These are phyloP conservation scores for Thecophora atra DNA, from an alignment of 2,888 invertebrate species.

Conservation along the genomic window DNA sequence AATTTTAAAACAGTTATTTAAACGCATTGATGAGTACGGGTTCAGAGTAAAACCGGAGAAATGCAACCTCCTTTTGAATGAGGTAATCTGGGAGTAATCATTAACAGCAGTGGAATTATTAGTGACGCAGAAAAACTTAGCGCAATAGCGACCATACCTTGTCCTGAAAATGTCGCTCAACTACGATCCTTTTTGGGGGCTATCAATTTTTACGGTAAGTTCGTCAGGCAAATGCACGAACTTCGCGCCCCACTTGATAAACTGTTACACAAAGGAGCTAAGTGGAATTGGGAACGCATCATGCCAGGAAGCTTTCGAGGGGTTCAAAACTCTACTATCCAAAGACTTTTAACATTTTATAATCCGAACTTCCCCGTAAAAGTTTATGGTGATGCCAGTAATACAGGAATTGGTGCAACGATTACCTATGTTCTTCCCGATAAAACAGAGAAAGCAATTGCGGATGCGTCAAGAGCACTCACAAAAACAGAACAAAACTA, in stretches of 20 bases:
- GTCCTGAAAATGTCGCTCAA: slow-evolving; percentile 4
- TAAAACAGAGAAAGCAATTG: slow-evolving; percentile 51
- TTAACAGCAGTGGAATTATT: background rate
- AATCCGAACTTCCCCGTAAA: slow-evolving; percentile 41
- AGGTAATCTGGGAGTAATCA: background rate
- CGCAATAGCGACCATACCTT: background rate
- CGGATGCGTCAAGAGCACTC: too few species aligned
- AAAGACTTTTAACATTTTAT: slow-evolving; percentile 50
- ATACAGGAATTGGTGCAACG: background rate
- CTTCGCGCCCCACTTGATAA: background rate
- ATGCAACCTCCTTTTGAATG: background rate
- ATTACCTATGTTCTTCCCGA: slow-evolving; percentile 43
- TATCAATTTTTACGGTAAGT: background rate
- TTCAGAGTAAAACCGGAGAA: background rate
- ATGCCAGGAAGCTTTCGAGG: background rate
- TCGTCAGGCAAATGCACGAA: background rate
- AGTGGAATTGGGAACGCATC: background rate
- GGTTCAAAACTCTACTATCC: background rate
- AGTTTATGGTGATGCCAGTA: background rate
- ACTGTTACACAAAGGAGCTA: background rate
- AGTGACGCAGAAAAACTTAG: background rate
- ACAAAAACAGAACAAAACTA: slow-evolving; percentile 15
- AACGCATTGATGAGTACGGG: background rate
- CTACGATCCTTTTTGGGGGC: background rate
- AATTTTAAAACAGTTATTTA: background rate